phyloP scores from a whole-genome alignment of 2,888 invertebrate species.

The Pasiphila rectangulata region DNA sequence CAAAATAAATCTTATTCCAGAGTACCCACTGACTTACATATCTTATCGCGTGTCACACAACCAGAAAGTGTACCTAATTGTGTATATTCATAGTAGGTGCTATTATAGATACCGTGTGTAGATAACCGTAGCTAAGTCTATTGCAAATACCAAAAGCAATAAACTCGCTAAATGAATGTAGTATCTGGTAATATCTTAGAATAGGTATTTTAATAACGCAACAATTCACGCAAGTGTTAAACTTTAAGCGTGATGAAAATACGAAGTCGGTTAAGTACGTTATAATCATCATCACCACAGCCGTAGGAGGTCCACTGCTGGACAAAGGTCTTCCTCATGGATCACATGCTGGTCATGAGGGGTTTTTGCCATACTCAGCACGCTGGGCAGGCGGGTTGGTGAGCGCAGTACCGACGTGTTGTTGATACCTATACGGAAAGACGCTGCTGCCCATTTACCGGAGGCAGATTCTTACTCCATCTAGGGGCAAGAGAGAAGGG shows the following conservation, averaged over 20 bases:
- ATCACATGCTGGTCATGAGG: too few relatives aligned
- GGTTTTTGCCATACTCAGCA: too few relatives aligned
- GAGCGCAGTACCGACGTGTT: too few relatives aligned
- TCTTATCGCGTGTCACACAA: neutral
- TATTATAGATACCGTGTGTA: conserved; percentile 5
- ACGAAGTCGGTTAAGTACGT: conserved; percentile 12
- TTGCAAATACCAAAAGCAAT: conserved; percentile 25
- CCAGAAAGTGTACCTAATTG: neutral
- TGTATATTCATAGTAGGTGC: neutral
- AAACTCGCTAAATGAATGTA: conserved; percentile 19
- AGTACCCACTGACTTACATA: neutral
- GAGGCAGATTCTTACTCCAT: too few relatives aligned
- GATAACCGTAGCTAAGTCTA: conserved; percentile 15
- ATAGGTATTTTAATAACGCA: conserved; percentile 17
- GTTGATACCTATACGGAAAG: too few relatives aligned
- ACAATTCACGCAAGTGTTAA: conserved; percentile 17
- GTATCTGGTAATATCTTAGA: conserved; percentile 4
- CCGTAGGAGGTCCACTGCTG: too few relatives aligned
- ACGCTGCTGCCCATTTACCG: too few relatives aligned
- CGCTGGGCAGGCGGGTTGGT: too few relatives aligned
- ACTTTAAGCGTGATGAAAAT: conserved; percentile 12
- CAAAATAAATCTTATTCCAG: too few relatives aligned
- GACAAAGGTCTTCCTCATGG: too few relatives aligned
- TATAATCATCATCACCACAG: too few relatives aligned
- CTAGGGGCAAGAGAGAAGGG: too few relatives aligned